Evolutionary conservation across 2,797 vertebrate species (phyloP).

Genomic region (Melanogrammus aeglefinus): DNA sequence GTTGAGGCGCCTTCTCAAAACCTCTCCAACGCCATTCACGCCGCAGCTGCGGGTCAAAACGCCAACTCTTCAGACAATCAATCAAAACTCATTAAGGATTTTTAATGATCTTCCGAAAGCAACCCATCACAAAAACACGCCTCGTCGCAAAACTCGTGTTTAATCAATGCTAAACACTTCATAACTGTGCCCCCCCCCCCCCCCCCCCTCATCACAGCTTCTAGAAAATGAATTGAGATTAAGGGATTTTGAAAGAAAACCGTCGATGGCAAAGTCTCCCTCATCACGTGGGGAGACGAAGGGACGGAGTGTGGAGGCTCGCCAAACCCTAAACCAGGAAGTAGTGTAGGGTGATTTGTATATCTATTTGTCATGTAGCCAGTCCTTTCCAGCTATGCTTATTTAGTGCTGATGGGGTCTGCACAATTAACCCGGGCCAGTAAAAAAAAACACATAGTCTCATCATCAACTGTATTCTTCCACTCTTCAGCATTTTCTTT

Average conservation of each 20-base stretch:
- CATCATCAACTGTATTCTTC: slow-evolving; percentile 36
- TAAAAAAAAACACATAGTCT: slow-evolving; percentile 39
- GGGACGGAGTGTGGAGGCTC: slow-evolving; percentile 41
- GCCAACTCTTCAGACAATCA: slow-evolving; percentile 59
- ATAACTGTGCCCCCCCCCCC: slow-evolving; percentile 15
- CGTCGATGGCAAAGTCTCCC: slow-evolving; percentile 7
- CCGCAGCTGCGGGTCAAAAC: slow-evolving; percentile 67
- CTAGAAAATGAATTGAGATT: slow-evolving; percentile 32
- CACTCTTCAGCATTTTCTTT: slow-evolving; percentile 48
- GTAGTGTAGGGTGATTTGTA: slow-evolving; percentile 69
- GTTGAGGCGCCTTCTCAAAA: slow-evolving; percentile 51
- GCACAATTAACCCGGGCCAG: slow-evolving; percentile 67
- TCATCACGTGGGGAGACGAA: slow-evolving; percentile 36
- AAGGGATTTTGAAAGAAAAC: slow-evolving; percentile 45
- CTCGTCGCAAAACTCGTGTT: slow-evolving; percentile 50
- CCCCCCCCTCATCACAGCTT: slow-evolving; percentile 10
- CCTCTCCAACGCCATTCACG: slow-evolving; percentile 54
- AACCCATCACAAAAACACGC: slow-evolving; percentile 35
- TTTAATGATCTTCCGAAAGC: slow-evolving; percentile 41
- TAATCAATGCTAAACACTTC: slow-evolving; percentile 51
- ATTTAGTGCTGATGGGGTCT: slow-evolving; percentile 69
- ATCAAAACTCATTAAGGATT: slow-evolving; percentile 56
- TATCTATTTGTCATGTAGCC: slow-evolving; percentile 67
- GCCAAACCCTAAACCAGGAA: slow-evolving; percentile 57
- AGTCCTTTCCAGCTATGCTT: slow-evolving; percentile 66